Evolutionary conservation across 2,888 invertebrate species (phyloP).

Genomic region (Polyommatus iphigenia): DNA sequence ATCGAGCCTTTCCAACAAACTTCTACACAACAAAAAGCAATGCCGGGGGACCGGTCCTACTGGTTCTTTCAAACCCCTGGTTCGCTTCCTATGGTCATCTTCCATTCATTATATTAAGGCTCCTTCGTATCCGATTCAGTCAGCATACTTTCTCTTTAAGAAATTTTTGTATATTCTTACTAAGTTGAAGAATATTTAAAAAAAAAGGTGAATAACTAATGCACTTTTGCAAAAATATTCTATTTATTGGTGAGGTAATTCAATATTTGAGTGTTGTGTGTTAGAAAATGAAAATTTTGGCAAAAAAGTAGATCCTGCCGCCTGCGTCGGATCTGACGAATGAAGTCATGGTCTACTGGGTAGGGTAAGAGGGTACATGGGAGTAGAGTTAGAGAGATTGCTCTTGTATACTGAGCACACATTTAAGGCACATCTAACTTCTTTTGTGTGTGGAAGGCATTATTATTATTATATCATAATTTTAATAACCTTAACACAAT

Average conservation of each 20-base stretch:
- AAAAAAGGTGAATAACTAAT: background rate
- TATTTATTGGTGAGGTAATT: too few relatives aligned
- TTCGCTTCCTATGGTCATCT: conserved; percentile 47
- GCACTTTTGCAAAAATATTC: background rate
- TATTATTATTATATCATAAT: background rate
- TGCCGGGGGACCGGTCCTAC: conserved; percentile 60
- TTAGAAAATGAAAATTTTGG: too few relatives aligned
- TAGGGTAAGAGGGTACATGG: too few relatives aligned
- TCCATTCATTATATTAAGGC: conserved; percentile 50
- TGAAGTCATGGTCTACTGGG: too few relatives aligned
- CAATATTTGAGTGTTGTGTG: too few relatives aligned
- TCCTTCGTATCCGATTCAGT: conserved; percentile 29
- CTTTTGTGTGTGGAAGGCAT: too few relatives aligned
- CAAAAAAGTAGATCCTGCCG: too few relatives aligned
- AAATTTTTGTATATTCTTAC: conserved; percentile 13
- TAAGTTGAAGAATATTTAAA: background rate
- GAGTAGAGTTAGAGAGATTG: too few relatives aligned
- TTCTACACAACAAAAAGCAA: conserved; percentile 57
- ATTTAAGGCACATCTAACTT: too few relatives aligned
- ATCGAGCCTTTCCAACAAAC: conserved; percentile 40
- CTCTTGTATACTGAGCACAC: too few relatives aligned
- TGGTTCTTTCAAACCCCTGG: conserved; percentile 53
- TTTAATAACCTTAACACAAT: background rate
- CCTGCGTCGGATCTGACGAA: too few relatives aligned
- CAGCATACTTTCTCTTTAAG: conserved; percentile 29